Evolutionary conservation across 2,888 invertebrate genomes (phyloP), one percentile per base, ranked within the genome.

Genomic region (Zonitis immaculata): DNA sequence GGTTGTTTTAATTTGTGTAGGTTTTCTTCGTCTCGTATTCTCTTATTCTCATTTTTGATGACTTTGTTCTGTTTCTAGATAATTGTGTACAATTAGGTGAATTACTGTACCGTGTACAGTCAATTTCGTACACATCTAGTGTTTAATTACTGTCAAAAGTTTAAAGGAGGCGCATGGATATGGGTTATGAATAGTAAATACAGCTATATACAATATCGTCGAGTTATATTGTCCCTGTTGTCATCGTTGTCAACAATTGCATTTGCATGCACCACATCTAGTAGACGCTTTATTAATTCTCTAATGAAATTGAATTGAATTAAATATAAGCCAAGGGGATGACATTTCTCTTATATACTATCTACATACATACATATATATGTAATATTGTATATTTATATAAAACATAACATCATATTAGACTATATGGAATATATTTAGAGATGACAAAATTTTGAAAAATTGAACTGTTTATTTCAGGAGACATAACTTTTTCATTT

Each of bases 71-170:
- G 56, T 65, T 65, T 63, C 51, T n/a, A 60, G 57, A 62, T 64
- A 65, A 65, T 65, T 63, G 62, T 62, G 59, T 60, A 61, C 62
- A 60, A 58, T 61, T 62, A 63, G 61, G 52, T 60, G 56, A 63
- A 65, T 65, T 65, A 61, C 62, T 54, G 53, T 63, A 59, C 59
- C 54, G 54, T 56, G 60, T 61, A 50, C 53, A 56, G 58, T 57
- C 61, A 60, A 60, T 62, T 63, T 63, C 56, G 56, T 47, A 55
- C 48, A 51, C 51, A 51, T 55, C 49, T 44, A 55, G 49, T 54
- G 53, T 61, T 63, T 61, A 56, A 59, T 58, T 57, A 52, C 51
- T 56, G 60, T 62, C 63, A 61, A 52, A 59, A 61, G 53, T 64
- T 62, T 61, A 51, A 32, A 39, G 32, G 20, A 22, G 32, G 28